Evolutionary conservation across 2,113 vertebrate species (phyloP).

Genomic region (Cairina moschata): DNA sequence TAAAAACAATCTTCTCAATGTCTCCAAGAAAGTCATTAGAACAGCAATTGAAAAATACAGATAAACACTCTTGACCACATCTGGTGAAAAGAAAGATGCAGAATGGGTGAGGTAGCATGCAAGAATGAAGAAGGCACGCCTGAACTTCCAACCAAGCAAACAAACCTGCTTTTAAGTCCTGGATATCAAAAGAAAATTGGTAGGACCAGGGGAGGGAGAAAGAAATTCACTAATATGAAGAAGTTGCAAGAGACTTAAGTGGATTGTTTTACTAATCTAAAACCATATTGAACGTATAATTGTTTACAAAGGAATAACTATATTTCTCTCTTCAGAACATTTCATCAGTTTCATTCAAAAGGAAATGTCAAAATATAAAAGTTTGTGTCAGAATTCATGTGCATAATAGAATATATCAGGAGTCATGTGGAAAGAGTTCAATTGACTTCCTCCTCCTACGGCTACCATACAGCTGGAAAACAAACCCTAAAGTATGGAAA

Average conservation of each 20-base stretch:
- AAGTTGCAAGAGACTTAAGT: neutral
- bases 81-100: neutral
- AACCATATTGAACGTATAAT: accelerated
- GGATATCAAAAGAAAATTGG: neutral
- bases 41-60: neutral
- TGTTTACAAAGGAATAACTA: neutral
- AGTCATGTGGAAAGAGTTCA: neutral
- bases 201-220: neutral
- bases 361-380: neutral
- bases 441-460: neutral
- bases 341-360: neutral
- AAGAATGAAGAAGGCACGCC: neutral
- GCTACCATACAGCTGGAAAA: neutral
- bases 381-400: neutral
- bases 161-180: neutral
- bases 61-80: neutral
- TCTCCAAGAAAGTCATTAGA: neutral
- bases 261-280: neutral
- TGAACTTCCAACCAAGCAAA: neutral
- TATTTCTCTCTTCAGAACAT: neutral
- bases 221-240: neutral
- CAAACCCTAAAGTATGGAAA: neutral
- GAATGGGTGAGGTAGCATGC: neutral
- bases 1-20: neutral
- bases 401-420: neutral